Percentiles rank a stretch among this genome's conserved stretches.
Evolutionary conservation across 2,113 vertebrate species (phyloP).

Genomic region (Tachycineta bicolor): DNA sequence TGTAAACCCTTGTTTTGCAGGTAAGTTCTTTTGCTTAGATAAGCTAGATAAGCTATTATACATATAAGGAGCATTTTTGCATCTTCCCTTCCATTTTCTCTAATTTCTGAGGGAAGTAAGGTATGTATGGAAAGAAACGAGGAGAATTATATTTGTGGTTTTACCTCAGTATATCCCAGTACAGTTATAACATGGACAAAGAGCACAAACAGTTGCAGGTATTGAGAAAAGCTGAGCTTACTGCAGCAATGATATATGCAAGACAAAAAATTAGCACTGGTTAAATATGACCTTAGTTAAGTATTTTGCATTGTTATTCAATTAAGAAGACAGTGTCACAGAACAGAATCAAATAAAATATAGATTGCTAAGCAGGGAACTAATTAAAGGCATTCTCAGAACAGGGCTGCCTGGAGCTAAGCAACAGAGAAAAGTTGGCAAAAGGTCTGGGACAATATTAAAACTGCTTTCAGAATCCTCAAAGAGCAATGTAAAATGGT

Average conservation of each 20-base stretch:
- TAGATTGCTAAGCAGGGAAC: neutral
- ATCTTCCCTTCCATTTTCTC: neutral
- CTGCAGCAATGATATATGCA: neutral
- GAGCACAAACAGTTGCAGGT: neutral
- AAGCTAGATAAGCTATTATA: neutral
- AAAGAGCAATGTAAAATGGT: neutral
- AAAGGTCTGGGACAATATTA: neutral
- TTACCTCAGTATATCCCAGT: neutral
- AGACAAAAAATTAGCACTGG: fast-evolving
- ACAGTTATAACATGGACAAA: neutral
- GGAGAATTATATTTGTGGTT: neutral
- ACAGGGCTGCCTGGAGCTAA: neutral
- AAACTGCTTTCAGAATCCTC: neutral
- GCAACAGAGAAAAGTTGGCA: neutral
- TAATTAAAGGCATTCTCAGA: neutral
- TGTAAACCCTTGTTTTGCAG: neutral
- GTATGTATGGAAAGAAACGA: neutral
- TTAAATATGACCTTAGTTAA: neutral
- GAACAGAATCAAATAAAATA: neutral
- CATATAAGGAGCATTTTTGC: neutral
- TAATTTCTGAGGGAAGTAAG: neutral
- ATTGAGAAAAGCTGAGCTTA: neutral
- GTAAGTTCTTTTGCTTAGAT: neutral
- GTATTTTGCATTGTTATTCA: neutral
- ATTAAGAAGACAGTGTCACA: neutral